These are phyloP conservation scores for Brienomyrus longianalis DNA, from an alignment of 2,113 vertebrate genomes.

Conservation along the genomic window DNA sequence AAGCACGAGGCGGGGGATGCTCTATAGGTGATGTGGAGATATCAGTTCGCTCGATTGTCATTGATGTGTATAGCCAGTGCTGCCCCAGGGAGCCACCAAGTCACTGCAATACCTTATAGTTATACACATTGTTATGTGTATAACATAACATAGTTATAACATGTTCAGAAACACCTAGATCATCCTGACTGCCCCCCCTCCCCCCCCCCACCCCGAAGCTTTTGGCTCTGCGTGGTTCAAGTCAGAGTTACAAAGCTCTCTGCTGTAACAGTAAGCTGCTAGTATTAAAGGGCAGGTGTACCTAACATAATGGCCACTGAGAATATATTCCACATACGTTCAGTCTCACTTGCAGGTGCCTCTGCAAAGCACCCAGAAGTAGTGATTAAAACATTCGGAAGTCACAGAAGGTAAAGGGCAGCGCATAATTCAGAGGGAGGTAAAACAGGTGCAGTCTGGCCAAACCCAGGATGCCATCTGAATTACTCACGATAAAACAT, in stretches of 20 bases:
- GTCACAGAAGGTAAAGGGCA: neutral
- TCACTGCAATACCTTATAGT: neutral
- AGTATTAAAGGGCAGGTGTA: neutral
- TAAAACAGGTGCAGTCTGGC: neutral
- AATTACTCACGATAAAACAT: neutral
- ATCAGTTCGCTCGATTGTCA: neutral
- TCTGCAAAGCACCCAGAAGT: too few species aligned
- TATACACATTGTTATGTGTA: neutral
- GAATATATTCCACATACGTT: neutral
- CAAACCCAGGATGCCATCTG: neutral
- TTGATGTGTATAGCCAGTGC: neutral
- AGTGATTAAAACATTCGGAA: neutral
- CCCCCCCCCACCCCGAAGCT: too few species aligned
- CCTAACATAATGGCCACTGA: neutral
- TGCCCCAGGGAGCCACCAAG: neutral
- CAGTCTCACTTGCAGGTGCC: neutral
- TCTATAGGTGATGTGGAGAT: neutral
- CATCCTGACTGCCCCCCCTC: neutral
- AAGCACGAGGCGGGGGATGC: neutral
- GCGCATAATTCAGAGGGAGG: neutral
- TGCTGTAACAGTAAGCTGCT: neutral
- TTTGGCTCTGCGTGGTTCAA: neutral
- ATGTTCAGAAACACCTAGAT: neutral
- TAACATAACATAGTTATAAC: neutral
- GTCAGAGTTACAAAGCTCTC: neutral